These are phyloP conservation scores for Echinops telfairi DNA, from an alignment of 2,113 vertebrate genomes.

Conservation along the genomic window DNA sequence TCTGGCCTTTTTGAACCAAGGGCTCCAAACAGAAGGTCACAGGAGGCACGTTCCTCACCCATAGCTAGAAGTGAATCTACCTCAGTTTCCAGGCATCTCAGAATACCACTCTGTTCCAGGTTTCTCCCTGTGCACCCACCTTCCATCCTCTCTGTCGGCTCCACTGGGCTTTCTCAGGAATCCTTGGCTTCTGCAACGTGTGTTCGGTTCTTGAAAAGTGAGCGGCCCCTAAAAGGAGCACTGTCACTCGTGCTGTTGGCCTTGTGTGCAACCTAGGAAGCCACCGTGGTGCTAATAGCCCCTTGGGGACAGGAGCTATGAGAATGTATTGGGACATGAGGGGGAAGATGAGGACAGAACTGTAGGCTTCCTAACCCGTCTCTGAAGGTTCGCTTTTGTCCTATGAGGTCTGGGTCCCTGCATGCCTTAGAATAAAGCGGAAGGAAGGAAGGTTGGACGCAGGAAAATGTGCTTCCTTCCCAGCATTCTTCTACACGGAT, in stretches of 20 bases:
- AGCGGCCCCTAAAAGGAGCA: not conserved
- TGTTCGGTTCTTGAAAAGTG: not conserved
- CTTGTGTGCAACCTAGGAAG: not conserved
- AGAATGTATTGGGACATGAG: not conserved
- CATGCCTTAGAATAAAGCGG: not conserved
- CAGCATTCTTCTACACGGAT: not conserved
- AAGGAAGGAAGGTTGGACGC: not conserved
- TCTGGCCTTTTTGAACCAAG: not conserved
- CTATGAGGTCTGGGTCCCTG: not conserved
- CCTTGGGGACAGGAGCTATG: not conserved
- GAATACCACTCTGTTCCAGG: rapidly evolving
- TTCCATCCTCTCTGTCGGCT: not conserved
- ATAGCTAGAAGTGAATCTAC: not conserved
- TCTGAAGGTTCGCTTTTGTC: not conserved
- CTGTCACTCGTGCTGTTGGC: not conserved
- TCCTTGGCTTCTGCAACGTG: not conserved
- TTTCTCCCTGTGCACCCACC: not conserved
- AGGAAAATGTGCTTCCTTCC: not conserved
- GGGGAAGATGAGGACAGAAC: not conserved
- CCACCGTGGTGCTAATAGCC: not conserved
- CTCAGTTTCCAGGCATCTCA: not conserved
- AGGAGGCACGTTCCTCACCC: not conserved
- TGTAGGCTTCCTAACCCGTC: not conserved
- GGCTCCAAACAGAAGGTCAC: not conserved
- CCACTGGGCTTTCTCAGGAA: conserved; percentile 4